Percentiles rank a stretch among this genome's conserved stretches.
These are phyloP conservation scores for Malaclemys terrapin DNA, from an alignment of 2,113 vertebrate genomes.

Conservation along the genomic window DNA sequence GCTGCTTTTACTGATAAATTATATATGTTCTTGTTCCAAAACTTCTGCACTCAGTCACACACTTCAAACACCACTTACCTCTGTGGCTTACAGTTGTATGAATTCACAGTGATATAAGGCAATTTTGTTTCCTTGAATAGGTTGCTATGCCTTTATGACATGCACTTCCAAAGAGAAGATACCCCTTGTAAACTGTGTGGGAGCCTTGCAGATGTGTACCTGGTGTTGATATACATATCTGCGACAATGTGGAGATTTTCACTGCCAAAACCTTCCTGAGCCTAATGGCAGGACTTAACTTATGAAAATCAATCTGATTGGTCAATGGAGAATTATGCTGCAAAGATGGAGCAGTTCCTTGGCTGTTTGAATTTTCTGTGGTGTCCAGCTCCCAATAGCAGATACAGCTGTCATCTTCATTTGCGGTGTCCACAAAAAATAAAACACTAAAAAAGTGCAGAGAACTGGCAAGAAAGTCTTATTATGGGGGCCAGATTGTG, in stretches of 20 bases:
- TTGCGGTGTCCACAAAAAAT: background rate
- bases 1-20: constrained; percentile 54
- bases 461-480: background rate
- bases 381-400: background rate
- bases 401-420: background rate
- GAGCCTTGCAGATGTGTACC: background rate
- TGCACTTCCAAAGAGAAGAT: background rate
- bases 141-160: background rate
- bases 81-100: background rate
- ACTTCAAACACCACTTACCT: constrained; percentile 12
- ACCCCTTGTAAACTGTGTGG: background rate
- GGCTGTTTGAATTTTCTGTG: background rate
- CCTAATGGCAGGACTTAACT: background rate
- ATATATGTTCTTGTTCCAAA: constrained; percentile 54
- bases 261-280: background rate
- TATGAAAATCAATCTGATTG: background rate
- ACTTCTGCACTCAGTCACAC: constrained; percentile 22
- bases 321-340: background rate
- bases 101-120: background rate
- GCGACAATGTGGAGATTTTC: background rate
- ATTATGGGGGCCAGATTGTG: background rate
- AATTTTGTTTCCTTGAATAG: background rate
- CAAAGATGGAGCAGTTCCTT: background rate
- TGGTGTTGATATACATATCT: background rate
- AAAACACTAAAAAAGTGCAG: rapidly evolving